Evolutionary conservation across 2,113 vertebrate genomes (phyloP), one percentile per base, ranked within the genome.

Genomic region (Callionymus lyra): DNA sequence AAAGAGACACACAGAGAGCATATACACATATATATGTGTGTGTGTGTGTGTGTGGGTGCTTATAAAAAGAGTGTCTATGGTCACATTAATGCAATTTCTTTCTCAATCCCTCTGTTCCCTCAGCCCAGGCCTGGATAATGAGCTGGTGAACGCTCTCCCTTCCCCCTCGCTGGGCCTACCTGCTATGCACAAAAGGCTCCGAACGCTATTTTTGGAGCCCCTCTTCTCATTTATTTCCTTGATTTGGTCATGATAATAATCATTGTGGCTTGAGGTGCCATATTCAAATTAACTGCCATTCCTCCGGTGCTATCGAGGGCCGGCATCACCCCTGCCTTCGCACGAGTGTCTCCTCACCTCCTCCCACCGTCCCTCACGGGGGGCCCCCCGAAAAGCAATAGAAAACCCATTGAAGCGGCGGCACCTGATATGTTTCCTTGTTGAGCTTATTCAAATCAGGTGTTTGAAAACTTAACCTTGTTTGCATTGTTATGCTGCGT

Each of bases 231-330:
- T 84, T 85, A 85, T 86, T 84, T 84, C 78, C 84, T 77, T 85
- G 85, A 86, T 86, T 86, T 81, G 81, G 73, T 77, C 82, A 85
- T 83, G 82, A 86, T 86, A 85, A 84, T 84, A 83, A 86, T 87
- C 79, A 84, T 80, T 80, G 84, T 85, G 84, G 82, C 86, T 86
- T 76, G 72, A 84, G 84, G 86, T 85, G 83, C 78, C 77, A 75
- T 81, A 86, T 87, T 84, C 80, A 87, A 86, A 87, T 87, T 80
- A 87, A 83, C 81, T 83, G 82, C 77, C 84, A 75, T 82, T 85
- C 82, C 86, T 83, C 65, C 21, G 67, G 64, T 58, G 75, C 77
- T 85, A 85, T 85, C 83, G 44, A 49, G 38, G 59, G 45, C 63
- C 46, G 9, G 68, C 76, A 85, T 85, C 82, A 70, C 59, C 31